A percentile compares a stretch with the other conserved stretches of the same genome.
These are phyloP conservation scores for Cryptotermes secundus DNA, from an alignment of 1,140 invertebrate genomes.

Conservation along the genomic window DNA sequence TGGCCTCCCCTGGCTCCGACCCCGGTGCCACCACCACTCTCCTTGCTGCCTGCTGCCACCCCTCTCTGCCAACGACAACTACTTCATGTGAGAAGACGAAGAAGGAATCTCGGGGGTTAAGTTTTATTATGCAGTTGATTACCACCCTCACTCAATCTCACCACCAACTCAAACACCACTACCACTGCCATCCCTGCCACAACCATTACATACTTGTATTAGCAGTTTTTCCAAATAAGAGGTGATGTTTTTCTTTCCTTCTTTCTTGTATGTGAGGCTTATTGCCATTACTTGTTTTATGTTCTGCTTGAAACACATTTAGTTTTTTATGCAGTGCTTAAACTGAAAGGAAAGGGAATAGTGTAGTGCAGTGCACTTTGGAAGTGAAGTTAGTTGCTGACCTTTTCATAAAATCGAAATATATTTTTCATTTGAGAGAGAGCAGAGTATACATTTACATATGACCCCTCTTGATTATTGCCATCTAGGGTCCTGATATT, in stretches of 20 bases:
- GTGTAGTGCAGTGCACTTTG: neutral
- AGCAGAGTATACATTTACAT: too few species aligned
- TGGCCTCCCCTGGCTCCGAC: neutral
- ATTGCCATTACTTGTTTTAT: neutral
- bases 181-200: neutral
- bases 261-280: neutral
- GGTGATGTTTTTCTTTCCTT: neutral
- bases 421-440: too few species aligned
- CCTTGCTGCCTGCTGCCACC: slow-evolving; percentile 16
- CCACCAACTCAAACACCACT: too few species aligned
- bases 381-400: too few species aligned
- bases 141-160: neutral
- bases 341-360: neutral
- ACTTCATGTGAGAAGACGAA: neutral
- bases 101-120: neutral
- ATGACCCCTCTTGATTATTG: too few species aligned
- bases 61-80: slow-evolving; percentile 6
- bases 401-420: too few species aligned
- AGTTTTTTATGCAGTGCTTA: neutral
- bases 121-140: neutral
- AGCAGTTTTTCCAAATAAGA: neutral
- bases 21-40: neutral
- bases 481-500: too few species aligned
- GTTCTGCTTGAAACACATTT: neutral
- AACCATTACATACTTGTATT: neutral